phyloP scores from a whole-genome alignment of 2,888 invertebrate species.

The Diarsia brunnea region DNA sequence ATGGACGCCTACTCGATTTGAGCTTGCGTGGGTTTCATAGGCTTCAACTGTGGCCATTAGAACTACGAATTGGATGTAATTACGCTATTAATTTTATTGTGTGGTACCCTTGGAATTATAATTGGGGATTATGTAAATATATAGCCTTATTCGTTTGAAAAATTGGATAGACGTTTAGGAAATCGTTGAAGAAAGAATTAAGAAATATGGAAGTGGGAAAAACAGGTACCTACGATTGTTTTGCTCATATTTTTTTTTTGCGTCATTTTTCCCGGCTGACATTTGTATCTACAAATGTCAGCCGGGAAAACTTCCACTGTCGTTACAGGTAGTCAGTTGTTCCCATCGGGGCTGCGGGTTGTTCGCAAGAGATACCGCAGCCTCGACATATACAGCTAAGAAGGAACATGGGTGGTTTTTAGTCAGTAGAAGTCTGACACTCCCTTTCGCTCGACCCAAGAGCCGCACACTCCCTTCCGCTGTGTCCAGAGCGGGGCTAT shows the following conservation, averaged over 20 bases:
- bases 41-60: conserved; percentile 30
- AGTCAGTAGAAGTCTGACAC: too few species aligned
- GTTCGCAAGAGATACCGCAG: too few species aligned
- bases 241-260: background rate
- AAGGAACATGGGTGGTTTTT: too few species aligned
- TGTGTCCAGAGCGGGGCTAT: too few species aligned
- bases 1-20: conserved; percentile 33
- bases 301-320: background rate
- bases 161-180: background rate
- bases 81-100: conserved; percentile 40
- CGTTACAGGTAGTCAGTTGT: background rate
- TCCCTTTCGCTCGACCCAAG: too few species aligned
- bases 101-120: conserved; percentile 32
- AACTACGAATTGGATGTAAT: conserved; percentile 42
- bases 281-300: too few species aligned
- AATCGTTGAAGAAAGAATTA: background rate
- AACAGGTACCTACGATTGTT: background rate
- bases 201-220: background rate
- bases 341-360: too few species aligned
- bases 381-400: too few species aligned
- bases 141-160: background rate
- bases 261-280: background rate
- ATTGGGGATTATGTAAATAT: conserved; percentile 27
- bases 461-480: too few species aligned
- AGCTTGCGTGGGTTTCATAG: conserved; percentile 38